phyloP scores from a whole-genome alignment of 2,113 vertebrate species.

The Fregata magnificens region DNA sequence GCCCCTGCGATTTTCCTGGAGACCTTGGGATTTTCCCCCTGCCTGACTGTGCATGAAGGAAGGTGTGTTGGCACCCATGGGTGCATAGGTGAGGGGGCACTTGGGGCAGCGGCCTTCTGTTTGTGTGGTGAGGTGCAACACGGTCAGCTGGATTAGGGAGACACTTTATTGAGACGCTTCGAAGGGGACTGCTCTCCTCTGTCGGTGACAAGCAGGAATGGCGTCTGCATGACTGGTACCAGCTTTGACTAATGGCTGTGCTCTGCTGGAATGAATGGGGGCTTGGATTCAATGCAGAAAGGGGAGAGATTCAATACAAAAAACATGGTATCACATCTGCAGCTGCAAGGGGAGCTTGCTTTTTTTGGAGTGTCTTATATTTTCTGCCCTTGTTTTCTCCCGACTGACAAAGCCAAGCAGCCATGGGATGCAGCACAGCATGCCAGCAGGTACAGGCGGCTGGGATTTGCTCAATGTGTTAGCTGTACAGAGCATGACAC shows the following conservation, averaged over 20 bases:
- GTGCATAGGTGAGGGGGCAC: accelerated
- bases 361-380: accelerated
- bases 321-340: accelerated
- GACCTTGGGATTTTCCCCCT: not conserved
- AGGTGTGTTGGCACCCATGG: not conserved
- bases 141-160: not conserved
- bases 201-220: not conserved
- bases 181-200: not conserved
- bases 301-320: not conserved
- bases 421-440: accelerated
- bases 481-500: accelerated
- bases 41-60: accelerated
- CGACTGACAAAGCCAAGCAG: not conserved
- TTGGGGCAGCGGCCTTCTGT: not conserved
- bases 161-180: not conserved
- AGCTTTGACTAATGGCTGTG: not conserved
- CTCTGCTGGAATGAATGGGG: accelerated
- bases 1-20: not conserved
- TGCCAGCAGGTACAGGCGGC: not conserved
- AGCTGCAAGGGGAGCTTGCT: not conserved
- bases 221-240: not conserved
- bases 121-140: accelerated
- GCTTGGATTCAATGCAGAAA: not conserved
- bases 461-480: not conserved
- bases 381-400: not conserved